Evolutionary conservation across 53 echinoderm and acorn worm species (phyloP).

Genomic region (Mesocentrotus franciscanus): DNA sequence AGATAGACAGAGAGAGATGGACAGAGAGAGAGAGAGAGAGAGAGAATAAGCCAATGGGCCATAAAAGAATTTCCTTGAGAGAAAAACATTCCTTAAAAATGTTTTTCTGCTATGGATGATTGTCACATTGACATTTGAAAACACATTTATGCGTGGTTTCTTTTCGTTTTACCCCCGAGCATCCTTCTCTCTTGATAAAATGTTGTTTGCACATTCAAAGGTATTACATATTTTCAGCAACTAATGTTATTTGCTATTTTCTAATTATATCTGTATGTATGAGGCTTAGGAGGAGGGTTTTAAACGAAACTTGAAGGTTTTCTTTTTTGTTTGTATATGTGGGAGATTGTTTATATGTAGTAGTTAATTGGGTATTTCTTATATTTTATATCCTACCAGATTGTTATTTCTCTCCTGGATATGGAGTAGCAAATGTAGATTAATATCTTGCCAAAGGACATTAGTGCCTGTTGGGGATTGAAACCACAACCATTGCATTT

Average conservation of each 20-base stretch:
- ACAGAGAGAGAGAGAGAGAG: background rate
- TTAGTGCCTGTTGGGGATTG: too few species aligned
- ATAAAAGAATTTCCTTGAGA: background rate
- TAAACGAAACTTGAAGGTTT: background rate
- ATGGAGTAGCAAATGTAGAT: background rate
- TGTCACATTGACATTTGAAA: background rate
- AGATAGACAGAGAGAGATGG: too few species aligned
- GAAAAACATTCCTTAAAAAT: background rate
- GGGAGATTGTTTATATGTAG: too few species aligned
- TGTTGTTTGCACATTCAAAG: background rate
- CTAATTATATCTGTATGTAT: background rate
- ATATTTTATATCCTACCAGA: too few species aligned
- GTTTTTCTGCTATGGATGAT: background rate
- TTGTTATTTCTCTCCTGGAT: background rate
- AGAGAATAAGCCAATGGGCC: background rate
- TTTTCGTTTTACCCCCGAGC: background rate
- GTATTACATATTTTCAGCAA: background rate
- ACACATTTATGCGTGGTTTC: background rate
- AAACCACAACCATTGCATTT: too few species aligned
- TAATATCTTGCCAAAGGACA: background rate
- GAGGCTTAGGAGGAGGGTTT: background rate
- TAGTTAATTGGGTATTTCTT: too few species aligned
- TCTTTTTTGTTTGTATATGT: background rate
- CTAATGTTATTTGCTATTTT: background rate
- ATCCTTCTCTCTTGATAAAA: background rate